Evolutionary conservation across 2,113 vertebrate genomes (phyloP).

Genomic region (Hemiscyllium ocellatum): DNA sequence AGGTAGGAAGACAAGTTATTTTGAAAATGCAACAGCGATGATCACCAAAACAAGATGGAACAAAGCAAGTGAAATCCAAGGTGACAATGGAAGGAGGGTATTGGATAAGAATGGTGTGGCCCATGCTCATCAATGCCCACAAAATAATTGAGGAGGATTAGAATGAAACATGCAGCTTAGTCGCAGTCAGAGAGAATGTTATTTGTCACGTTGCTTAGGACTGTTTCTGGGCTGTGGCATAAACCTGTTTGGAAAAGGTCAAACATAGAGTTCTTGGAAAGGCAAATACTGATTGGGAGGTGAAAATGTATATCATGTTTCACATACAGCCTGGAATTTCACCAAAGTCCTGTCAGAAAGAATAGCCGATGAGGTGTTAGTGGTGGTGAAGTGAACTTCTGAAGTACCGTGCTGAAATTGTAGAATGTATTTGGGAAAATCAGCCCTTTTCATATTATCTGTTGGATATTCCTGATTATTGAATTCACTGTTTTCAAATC

Average conservation of each 20-base stretch:
- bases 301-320: neutral
- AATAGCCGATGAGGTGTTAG: neutral
- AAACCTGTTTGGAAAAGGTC: neutral
- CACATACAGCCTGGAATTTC: neutral
- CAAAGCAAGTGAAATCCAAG: neutral
- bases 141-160: neutral
- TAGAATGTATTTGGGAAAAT: neutral
- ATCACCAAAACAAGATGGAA: neutral
- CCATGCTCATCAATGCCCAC: neutral
- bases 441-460: neutral
- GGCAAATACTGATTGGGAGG: neutral
- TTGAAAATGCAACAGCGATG: neutral
- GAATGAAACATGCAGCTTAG: neutral
- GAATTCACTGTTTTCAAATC: neutral
- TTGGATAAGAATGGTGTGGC: neutral
- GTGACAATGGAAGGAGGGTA: neutral
- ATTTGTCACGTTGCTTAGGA: neutral
- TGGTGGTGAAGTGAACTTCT: neutral
- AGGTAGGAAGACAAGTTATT: neutral
- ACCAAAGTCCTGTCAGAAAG: neutral
- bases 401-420: neutral
- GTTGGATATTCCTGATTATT: neutral
- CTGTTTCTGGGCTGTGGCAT: neutral
- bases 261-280: neutral
- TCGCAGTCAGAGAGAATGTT: neutral